A percentile compares a stretch with the other conserved stretches of the same genome.
phyloP scores from a whole-genome alignment of 2,888 invertebrate species.

The Apoda limacodes region DNA sequence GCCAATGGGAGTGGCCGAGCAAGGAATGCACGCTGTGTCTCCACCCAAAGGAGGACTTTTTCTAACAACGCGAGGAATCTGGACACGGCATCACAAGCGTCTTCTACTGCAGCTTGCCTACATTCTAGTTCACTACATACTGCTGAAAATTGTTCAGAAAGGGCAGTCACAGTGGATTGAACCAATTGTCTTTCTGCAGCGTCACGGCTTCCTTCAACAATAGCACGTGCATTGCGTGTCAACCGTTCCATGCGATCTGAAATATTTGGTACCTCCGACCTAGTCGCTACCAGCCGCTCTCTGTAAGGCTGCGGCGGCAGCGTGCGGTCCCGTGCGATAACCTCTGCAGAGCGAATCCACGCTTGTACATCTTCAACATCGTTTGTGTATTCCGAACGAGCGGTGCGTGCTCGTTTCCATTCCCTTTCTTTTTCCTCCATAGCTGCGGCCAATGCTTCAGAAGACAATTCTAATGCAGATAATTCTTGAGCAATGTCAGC shows the following conservation, averaged over 20 bases:
- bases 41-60: conserved; percentile 85
- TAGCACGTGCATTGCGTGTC: conserved; percentile 80
- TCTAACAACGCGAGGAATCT: conserved; percentile 86
- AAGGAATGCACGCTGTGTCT: conserved; percentile 84
- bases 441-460: conserved; percentile 80
- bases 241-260: conserved; percentile 83
- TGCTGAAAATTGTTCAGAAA: conserved; percentile 83
- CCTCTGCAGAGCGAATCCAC: conserved; percentile 88
- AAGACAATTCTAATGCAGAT: conserved; percentile 83
- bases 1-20: conserved; percentile 81
- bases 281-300: conserved; percentile 81
- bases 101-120: conserved; percentile 85
- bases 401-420: conserved; percentile 86
- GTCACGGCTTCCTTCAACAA: conserved; percentile 84
- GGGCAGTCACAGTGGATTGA: conserved; percentile 78
- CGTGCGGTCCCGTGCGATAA: conserved; percentile 84
- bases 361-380: conserved; percentile 85
- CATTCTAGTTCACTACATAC: conserved; percentile 85
- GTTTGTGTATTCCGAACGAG: conserved; percentile 81
- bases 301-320: conserved; percentile 81
- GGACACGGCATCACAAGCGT: conserved; percentile 90
- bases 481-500: conserved; percentile 85
- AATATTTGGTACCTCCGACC: conserved; percentile 78
- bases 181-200: conserved; percentile 81
- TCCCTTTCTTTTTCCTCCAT: conserved; percentile 92